These are phyloP conservation scores for Leptinotarsa rubiginosa DNA, from an alignment of 2,888 invertebrate species.

Conservation along the genomic window DNA sequence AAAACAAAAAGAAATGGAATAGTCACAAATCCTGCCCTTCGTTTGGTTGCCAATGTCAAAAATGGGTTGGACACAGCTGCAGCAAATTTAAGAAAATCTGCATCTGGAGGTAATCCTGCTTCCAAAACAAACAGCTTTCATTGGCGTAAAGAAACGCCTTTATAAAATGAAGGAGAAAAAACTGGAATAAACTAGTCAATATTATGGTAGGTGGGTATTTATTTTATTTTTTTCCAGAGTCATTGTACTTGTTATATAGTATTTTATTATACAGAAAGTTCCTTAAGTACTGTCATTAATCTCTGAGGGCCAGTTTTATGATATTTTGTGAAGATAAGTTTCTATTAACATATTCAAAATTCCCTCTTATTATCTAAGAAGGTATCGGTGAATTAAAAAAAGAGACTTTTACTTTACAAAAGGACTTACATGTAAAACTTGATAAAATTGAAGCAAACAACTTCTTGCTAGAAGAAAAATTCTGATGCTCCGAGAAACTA, in stretches of 20 bases:
- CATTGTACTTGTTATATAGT: too few species aligned
- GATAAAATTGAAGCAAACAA: too few species aligned
- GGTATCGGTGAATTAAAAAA: too few species aligned
- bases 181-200: constrained; percentile 56
- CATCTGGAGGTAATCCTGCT: constrained; percentile 72
- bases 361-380: too few species aligned
- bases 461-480: too few species aligned
- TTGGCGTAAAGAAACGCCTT: constrained; percentile 87
- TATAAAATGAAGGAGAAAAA: constrained; percentile 59
- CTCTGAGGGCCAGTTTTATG: too few species aligned
- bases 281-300: too few species aligned
- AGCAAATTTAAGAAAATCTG: constrained; percentile 73
- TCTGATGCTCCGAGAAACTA: too few species aligned
- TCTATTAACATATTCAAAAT: too few species aligned
- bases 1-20: constrained; percentile 86
- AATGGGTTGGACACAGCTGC: constrained; percentile 78
- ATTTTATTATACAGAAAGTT: not conserved
- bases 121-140: constrained; percentile 83
- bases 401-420: too few species aligned
- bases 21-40: constrained; percentile 87
- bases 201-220: constrained; percentile 50
- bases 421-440: too few species aligned
- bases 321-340: too few species aligned
- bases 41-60: constrained; percentile 81
- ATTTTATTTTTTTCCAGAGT: not conserved